Evolutionary conservation across 2,113 vertebrate genomes (phyloP), one percentile per base, ranked within the genome.

Genomic region (Emberiza fucata): DNA sequence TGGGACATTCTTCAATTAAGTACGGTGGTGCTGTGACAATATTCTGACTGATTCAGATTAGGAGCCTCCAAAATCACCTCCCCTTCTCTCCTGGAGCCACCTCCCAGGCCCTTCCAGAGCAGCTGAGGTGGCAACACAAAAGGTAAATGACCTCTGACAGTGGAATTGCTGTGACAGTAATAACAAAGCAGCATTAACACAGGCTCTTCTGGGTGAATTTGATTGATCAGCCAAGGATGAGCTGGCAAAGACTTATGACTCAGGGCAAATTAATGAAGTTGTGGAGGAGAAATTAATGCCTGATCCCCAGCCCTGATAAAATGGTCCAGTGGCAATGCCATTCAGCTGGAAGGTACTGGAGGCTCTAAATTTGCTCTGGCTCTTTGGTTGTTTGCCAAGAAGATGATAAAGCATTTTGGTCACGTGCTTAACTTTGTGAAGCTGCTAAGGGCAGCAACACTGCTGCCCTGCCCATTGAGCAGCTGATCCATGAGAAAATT

Each of bases 111-210:
- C 25, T 90, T 23, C 53, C 59, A 80, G 61, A 73, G 83, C 17
- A 61, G 64, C 17, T 76, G 83, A 57, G 9, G 50, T 31, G 21
- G 59, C 37, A 81, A 70, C 2, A 6, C 5, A 10, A 45, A 31
- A 40, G 33, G 22, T 45, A 45, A 78, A 35, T 70, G 39, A 60
- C 33, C 9, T 39, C 37, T 90, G 56, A 18, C 10, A 37, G 15
- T 25, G 53, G 20, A 45, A 39, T 19, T 35, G 37, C 31, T 31
- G 6, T 31, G 57, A 20, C n/a, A 47, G 40, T 9, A 28, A 35
- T 11, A 48, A 37, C 0, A 76, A 63, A 1, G 0, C 6, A 5
- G 7, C 68, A 60, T 37, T 66, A 50, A 42, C 9, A 6, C 25
- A 42, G 21, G 11, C 27, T 78, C 27, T 70, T 66, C 54, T 35